Percentiles rank a stretch among this genome's conserved stretches.
Conservation (phyloP, 2,113 vertebrate species). For the Ammodramus savannarum region DNA sequence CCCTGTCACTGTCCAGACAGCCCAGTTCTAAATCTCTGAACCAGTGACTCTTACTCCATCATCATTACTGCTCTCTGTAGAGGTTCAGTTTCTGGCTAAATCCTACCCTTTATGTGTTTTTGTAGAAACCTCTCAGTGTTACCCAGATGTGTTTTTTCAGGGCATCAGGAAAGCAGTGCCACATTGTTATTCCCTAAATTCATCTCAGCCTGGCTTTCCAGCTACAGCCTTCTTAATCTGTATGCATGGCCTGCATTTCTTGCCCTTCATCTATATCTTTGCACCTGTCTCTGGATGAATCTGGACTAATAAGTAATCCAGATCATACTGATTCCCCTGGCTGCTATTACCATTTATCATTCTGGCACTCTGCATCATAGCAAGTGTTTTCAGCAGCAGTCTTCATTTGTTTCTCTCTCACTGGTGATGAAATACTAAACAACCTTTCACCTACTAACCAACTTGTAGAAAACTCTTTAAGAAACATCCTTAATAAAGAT, state of each 20-base stretch:
- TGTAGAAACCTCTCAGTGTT: background rate
- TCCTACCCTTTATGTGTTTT: background rate
- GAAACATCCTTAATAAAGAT: background rate
- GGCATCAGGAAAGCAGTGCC: background rate
- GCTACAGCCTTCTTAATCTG: background rate
- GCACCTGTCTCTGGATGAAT: background rate
- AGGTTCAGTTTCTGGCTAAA: background rate
- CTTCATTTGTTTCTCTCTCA: conserved; percentile 36
- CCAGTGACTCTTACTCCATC: background rate
- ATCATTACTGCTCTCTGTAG: background rate
- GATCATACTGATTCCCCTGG: background rate
- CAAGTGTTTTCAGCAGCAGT: conserved; percentile 19
- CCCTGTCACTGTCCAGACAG: background rate
- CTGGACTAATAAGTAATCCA: conserved; percentile 12
- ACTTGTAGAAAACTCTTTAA: background rate
- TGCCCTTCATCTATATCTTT: conserved; percentile 14
- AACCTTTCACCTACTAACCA: background rate
- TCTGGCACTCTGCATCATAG: background rate
- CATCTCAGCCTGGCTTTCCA: background rate
- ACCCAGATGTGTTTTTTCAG: background rate
- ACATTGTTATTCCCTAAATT: background rate
- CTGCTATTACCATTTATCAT: conserved; percentile 4
- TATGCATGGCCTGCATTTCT: background rate
- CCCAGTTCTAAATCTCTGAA: background rate
- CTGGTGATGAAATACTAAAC: background rate